Evolutionary conservation across 2,888 invertebrate genomes (phyloP).

Genomic region (Eilema depressum): DNA sequence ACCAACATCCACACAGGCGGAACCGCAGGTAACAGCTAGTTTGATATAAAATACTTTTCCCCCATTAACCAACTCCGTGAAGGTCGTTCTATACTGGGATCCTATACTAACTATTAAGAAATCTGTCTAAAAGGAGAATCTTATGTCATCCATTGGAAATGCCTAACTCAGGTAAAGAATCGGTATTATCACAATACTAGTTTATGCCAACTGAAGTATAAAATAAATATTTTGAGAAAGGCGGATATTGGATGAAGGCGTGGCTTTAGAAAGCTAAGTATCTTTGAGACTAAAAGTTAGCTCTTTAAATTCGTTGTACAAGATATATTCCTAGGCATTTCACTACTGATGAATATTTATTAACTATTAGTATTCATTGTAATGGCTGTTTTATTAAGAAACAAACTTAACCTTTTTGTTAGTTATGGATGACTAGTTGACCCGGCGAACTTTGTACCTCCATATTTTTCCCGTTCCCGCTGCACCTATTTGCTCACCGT

Average conservation of each 20-base stretch:
- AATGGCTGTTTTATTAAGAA: no score
- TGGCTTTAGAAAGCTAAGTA: constrained; percentile 25
- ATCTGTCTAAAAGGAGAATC: not conserved
- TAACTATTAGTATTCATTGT: not conserved
- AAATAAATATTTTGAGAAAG: constrained; percentile 25
- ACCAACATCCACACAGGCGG: no score
- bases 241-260: constrained; percentile 23
- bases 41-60: no score
- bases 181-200: constrained; percentile 1
- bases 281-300: constrained; percentile 13
- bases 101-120: no score
- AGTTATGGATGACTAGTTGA: no score
- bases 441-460: no score
- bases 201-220: constrained; percentile 8
- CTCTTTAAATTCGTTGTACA: constrained; percentile 15
- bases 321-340: constrained; percentile 9
- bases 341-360: constrained; percentile 14
- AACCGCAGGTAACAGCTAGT: no score
- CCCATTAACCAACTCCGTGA: no score
- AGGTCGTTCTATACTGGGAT: no score
- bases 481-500: no score
- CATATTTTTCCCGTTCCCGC: no score
- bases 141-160: constrained; percentile 2
- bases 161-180: not conserved
- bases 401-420: no score